Evolutionary conservation across 2,113 vertebrate species (phyloP), one percentile per base, ranked within the genome.

Genomic region (Falco punctatus): DNA sequence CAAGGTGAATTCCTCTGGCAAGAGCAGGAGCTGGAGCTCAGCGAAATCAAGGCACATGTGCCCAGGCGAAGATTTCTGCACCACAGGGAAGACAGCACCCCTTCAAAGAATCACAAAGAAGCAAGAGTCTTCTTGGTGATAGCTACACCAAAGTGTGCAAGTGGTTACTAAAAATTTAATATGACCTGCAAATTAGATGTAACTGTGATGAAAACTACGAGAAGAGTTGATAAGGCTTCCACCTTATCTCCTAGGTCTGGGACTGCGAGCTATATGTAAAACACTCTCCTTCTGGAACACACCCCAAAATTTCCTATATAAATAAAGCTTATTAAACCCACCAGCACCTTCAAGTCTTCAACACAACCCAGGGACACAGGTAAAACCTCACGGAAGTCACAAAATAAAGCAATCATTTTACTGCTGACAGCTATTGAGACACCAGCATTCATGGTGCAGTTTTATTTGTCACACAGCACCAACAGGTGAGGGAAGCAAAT

Each of bases 181-280:
- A 7, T 1, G 5, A 52, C 20, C 16, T 24, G 13, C 8, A 15
- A 62, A 38, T 8, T 0, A 22, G 8, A 35, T 72, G 7, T 23
- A 81, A 54, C 12, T 23, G 22, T 44, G 26, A 51, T 10, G 9
- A 38, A 55, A 90, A 61, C 21, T 21, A 13, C 3, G 10, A n/a
- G 52, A 65, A n/a, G 24, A 35, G 13, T 5, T 1, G 20, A 23
- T 23, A 46, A 35, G 78, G 51, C 5, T 79, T 35, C 23, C 3
- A 2, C 23, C 26, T 51, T 26, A 26, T n/a, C 30, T 27, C 42
- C 22, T 28, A 19, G 18, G 9, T 22, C 26, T 24, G 23, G 20
- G 44, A n/a, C 4, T 3, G 4, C 0, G 1, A 64, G 22, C 16
- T 22, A 10, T 4, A 10, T 0, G 1, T 15, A 26, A 17, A 84